Conservation (phyloP, 2,113 vertebrate species). For the Callospermophilus lateralis region DNA sequence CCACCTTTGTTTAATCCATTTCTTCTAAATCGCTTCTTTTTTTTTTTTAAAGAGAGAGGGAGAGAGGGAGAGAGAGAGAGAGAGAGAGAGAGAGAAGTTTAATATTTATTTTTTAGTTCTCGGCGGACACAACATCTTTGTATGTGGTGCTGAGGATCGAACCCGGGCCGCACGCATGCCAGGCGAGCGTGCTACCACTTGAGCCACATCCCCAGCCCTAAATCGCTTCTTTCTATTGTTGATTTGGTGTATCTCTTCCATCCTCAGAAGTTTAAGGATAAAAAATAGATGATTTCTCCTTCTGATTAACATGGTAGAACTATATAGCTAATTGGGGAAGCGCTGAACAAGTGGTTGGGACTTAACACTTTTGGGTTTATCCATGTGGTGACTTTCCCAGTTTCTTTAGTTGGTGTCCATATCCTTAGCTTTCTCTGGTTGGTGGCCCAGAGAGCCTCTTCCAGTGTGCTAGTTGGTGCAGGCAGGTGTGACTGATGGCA, state of each 20-base stretch:
- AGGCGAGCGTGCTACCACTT: no score
- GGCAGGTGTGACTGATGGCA: background rate
- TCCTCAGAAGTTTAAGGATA: background rate
- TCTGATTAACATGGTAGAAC: background rate
- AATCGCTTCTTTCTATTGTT: background rate
- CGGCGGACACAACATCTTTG: no score
- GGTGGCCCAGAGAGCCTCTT: background rate
- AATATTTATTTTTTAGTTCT: no score
- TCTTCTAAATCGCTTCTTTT: background rate
- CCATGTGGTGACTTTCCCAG: background rate
- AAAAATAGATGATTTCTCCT: background rate
- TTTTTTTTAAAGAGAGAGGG: no score
- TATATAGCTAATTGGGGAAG: background rate
- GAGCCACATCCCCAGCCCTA: no score
- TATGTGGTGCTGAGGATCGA: no score
- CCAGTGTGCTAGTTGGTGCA: background rate
- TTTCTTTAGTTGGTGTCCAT: background rate
- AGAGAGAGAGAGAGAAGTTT: no score
- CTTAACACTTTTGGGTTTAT: background rate
- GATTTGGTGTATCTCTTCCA: background rate
- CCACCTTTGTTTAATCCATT: background rate
- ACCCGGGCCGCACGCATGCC: no score
- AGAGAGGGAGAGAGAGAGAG: no score
- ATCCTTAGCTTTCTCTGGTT: background rate
- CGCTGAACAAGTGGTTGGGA: background rate